These are phyloP conservation scores for Nesoenas mayeri DNA, from an alignment of 2,113 vertebrate genomes.

Conservation along the genomic window DNA sequence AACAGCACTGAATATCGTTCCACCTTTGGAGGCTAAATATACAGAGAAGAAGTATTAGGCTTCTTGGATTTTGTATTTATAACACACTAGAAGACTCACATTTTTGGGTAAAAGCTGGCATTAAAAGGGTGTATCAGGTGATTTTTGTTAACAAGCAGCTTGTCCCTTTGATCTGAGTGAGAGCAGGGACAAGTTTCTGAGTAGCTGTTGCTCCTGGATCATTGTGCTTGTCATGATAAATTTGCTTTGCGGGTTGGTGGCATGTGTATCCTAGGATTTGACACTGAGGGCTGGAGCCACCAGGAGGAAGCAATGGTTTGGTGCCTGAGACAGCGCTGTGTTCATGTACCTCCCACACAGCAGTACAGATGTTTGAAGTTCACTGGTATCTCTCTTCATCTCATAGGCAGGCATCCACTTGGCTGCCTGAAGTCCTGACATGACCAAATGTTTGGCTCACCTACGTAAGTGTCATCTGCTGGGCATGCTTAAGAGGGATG, in stretches of 20 bases:
- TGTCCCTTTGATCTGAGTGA: background rate
- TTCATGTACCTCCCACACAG: background rate
- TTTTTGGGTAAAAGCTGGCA: background rate
- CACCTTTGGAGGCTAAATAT: background rate
- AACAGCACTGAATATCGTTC: background rate
- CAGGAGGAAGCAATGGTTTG: background rate
- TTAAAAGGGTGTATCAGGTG: background rate
- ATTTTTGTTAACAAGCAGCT: background rate
- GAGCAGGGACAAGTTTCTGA: background rate
- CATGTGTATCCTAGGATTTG: background rate
- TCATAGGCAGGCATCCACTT: background rate
- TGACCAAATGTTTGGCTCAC: background rate
- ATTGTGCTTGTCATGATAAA: background rate
- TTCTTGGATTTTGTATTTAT: background rate
- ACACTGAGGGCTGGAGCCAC: background rate
- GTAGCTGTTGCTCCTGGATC: background rate
- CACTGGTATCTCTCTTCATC: background rate
- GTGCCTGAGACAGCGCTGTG: background rate
- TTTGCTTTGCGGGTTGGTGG: background rate
- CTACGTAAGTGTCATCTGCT: background rate
- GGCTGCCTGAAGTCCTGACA: background rate
- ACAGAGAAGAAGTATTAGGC: background rate
- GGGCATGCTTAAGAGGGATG: background rate
- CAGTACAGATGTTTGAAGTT: background rate
- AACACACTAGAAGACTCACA: background rate